These are phyloP conservation scores for Spheniscus humboldti DNA, from an alignment of 2,797 vertebrate species.

Conservation along the genomic window DNA sequence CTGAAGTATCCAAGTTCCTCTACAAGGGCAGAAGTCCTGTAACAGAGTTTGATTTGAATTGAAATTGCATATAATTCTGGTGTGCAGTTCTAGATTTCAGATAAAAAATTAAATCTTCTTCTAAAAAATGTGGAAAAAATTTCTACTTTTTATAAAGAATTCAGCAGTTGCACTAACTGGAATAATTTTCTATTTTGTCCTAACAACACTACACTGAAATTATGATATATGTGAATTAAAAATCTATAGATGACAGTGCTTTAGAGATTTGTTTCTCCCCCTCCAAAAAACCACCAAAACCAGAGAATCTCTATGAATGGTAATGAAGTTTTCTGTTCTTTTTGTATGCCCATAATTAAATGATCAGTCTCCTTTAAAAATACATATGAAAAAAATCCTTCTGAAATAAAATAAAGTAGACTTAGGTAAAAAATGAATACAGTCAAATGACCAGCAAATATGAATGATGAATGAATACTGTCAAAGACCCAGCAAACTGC, in stretches of 20 bases:
- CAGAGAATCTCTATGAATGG: neutral
- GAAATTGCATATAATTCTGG: neutral
- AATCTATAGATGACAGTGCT: neutral
- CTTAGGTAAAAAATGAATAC: neutral
- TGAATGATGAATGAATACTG: rapidly evolving
- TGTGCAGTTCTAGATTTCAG: neutral
- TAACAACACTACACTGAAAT: neutral
- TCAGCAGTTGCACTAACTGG: neutral
- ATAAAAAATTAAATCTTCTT: neutral
- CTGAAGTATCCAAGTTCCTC: neutral
- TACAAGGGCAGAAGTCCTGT: neutral
- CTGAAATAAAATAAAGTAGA: neutral
- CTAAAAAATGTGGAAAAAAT: neutral
- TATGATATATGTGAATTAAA: neutral
- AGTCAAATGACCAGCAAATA: neutral
- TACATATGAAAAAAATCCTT: neutral
- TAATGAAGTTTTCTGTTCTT: neutral
- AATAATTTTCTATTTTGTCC: neutral
- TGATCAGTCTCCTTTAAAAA: neutral
- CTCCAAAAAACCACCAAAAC: neutral
- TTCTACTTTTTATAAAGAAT: neutral
- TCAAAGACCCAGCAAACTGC: neutral
- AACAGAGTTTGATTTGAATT: neutral
- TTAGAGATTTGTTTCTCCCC: neutral
- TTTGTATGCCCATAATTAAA: neutral